A percentile compares a stretch with the other conserved stretches of the same genome.
phyloP scores from a whole-genome alignment of 2,113 vertebrate species.

The Sylvietta virens region DNA sequence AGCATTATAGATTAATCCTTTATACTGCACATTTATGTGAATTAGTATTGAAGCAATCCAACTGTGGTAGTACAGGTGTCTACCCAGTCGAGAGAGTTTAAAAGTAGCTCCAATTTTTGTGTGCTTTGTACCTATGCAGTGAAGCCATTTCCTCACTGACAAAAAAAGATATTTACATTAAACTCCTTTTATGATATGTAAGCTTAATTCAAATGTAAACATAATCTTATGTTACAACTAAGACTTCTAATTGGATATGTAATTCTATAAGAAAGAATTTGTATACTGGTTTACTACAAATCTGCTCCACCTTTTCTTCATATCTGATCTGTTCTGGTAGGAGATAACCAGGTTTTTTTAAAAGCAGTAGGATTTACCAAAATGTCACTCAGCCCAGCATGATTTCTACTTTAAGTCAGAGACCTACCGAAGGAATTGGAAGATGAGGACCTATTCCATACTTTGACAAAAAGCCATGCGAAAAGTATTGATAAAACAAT shows the following conservation, averaged over 20 bases:
- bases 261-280: background rate
- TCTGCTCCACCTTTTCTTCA: background rate
- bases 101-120: background rate
- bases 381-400: background rate
- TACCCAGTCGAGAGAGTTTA: background rate
- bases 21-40: background rate
- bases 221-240: background rate
- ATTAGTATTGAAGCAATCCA: background rate
- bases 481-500: constrained; percentile 11
- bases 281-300: background rate
- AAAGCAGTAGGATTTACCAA: background rate
- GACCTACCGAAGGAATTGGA: background rate
- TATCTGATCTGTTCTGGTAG: background rate
- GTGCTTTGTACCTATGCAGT: background rate
- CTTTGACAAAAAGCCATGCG: background rate
- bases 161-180: background rate
- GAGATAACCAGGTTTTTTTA: background rate
- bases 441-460: background rate
- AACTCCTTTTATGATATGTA: background rate
- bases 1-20: background rate
- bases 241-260: background rate
- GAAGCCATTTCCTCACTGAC: background rate
- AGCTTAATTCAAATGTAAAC: background rate
- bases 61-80: background rate
- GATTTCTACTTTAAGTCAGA: background rate